Percentiles rank a stretch among this genome's conserved stretches.
Evolutionary conservation across 2,888 invertebrate genomes (phyloP).

Genomic region (Mythimna loreyi): DNA sequence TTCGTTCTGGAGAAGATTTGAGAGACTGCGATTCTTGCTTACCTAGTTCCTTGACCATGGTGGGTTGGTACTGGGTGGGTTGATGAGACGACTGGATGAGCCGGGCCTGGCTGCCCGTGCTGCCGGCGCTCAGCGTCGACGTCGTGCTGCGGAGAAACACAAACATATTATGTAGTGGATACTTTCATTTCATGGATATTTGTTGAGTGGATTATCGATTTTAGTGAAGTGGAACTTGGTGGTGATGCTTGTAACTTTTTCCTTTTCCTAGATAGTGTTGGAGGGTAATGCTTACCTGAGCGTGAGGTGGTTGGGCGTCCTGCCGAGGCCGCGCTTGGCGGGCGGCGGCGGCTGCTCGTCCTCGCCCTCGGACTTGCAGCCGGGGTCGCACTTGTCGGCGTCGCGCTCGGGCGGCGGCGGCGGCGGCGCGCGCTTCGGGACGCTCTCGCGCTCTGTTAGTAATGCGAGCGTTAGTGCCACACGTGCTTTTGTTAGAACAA

Average conservation of each 20-base stretch:
- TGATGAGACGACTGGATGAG: slow-evolving; percentile 98
- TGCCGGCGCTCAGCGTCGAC: slow-evolving; percentile 97
- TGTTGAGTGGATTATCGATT: background rate
- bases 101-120: slow-evolving; percentile 97
- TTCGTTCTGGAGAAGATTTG: slow-evolving; percentile 89
- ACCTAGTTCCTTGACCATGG: slow-evolving; percentile 97
- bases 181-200: background rate
- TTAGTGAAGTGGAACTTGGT: background rate
- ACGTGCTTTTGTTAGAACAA: slow-evolving; percentile 11
- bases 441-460: slow-evolving; percentile 69
- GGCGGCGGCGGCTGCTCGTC: slow-evolving; percentile 94
- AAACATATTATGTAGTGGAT: slow-evolving; percentile 15
- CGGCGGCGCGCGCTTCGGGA: slow-evolving; percentile 75
- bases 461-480: slow-evolving; percentile 12
- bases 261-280: too few relatives aligned
- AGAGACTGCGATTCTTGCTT: slow-evolving; percentile 91
- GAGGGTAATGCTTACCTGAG: slow-evolving; percentile 91
- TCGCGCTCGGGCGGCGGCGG: slow-evolving; percentile 81
- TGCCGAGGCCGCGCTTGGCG: slow-evolving; percentile 93
- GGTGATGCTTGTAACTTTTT: background rate
- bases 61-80: slow-evolving; percentile 97
- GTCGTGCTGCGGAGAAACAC: slow-evolving; percentile 93
- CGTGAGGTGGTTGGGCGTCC: slow-evolving; percentile 98
- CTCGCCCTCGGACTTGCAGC: slow-evolving; percentile 96
- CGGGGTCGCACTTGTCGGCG: slow-evolving; percentile 91